phyloP scores from a whole-genome alignment of 2,888 invertebrate species.

The Mellilla xanthometata region DNA sequence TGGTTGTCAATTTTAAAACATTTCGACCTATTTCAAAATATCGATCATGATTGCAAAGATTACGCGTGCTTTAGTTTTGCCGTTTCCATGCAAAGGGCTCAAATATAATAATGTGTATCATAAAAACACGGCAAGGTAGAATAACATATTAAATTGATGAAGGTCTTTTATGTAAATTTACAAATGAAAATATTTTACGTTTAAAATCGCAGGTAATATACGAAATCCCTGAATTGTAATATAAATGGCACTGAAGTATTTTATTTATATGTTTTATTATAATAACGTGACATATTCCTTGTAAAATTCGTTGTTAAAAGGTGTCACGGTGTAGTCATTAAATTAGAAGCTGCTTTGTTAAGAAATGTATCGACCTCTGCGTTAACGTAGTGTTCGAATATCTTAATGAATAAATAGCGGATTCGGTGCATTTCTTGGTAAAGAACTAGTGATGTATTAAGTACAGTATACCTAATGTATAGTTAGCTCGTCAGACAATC shows the following conservation, averaged over 20 bases:
- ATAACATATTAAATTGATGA: too few species aligned
- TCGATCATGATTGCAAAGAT: too few species aligned
- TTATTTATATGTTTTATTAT: slow-evolving; percentile 8
- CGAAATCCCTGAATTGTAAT: slow-evolving; percentile 12
- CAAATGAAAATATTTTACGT: not conserved
- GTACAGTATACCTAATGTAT: slow-evolving; percentile 35
- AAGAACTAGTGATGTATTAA: slow-evolving; percentile 37
- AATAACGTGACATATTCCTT: slow-evolving; percentile 28
- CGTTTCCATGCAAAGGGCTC: not conserved
- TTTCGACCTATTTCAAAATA: too few species aligned
- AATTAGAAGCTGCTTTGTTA: slow-evolving; percentile 17
- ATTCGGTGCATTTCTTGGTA: slow-evolving; percentile 18
- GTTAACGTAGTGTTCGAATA: too few species aligned
- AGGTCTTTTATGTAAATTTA: not conserved
- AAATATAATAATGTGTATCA: too few species aligned
- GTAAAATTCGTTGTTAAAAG: slow-evolving; percentile 28
- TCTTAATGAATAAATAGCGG: not conserved
- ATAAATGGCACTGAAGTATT: slow-evolving; percentile 16
- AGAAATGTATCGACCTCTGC: slow-evolving; percentile 7
- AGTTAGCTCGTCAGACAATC: slow-evolving; percentile 22
- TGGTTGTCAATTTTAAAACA: too few species aligned
- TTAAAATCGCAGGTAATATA: slow-evolving; percentile 3
- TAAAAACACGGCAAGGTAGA: too few species aligned
- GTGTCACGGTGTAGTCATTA: slow-evolving; percentile 59
- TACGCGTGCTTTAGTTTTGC: not conserved